Conservation (phyloP, 2,888 invertebrate species). For the Cryptus viduatorius region DNA sequence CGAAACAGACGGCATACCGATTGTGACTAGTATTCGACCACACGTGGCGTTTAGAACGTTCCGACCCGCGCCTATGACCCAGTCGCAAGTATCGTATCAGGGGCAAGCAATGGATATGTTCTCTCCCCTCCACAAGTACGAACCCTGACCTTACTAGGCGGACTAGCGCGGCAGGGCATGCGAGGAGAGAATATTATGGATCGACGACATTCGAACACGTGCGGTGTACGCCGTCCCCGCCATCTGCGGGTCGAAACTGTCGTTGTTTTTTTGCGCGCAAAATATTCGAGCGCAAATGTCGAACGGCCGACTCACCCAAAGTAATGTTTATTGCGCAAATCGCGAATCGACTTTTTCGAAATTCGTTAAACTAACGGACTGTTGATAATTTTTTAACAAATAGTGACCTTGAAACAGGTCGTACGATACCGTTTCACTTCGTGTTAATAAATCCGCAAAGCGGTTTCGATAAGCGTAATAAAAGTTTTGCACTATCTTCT, state of each 20-base stretch:
- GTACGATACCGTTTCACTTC: background rate
- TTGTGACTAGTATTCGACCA: slow-evolving; percentile 39
- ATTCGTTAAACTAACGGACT: no score
- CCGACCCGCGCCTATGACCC: slow-evolving; percentile 61
- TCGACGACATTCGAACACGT: slow-evolving; percentile 39
- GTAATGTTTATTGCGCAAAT: no score
- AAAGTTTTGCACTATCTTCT: background rate
- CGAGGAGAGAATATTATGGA: slow-evolving; percentile 35
- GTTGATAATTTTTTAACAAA: background rate
- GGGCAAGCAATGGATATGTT: slow-evolving; percentile 54
- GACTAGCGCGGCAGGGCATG: background rate
- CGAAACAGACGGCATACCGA: slow-evolving; percentile 24
- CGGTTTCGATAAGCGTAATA: background rate
- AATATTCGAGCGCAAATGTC: background rate
- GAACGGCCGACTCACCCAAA: no score
- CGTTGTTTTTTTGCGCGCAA: background rate
- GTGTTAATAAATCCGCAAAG: background rate
- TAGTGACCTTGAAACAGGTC: background rate
- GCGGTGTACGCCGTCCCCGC: slow-evolving; percentile 17
- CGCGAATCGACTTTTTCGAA: no score
- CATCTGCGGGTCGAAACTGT: slow-evolving; percentile 20
- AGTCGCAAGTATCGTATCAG: slow-evolving; percentile 61
- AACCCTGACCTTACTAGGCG: slow-evolving; percentile 67
- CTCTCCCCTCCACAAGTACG: slow-evolving; percentile 29
- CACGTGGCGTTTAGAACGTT: slow-evolving; percentile 53